These are phyloP conservation scores for Pachycephus smyrnensis DNA, from an alignment of 2,888 invertebrate species.

Conservation along the genomic window DNA sequence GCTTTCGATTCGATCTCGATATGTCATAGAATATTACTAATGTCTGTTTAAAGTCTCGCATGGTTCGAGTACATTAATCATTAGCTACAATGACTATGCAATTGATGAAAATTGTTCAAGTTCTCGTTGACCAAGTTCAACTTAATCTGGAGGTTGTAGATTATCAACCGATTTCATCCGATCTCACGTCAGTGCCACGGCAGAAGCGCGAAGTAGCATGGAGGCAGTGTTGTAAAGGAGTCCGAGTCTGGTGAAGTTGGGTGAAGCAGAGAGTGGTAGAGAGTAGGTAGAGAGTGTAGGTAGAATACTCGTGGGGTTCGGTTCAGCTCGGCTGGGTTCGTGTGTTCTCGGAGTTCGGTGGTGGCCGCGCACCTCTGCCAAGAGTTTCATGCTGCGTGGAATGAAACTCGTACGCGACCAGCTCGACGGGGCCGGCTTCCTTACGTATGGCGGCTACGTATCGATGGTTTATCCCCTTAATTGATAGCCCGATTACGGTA, in stretches of 20 bases:
- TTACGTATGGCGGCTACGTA: constrained; percentile 45
- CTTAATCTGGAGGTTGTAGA: background rate
- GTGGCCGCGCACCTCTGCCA: constrained; percentile 60
- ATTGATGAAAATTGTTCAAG: background rate
- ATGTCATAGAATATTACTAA: background rate
- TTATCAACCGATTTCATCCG: background rate
- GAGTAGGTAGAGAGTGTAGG: constrained; percentile 5
- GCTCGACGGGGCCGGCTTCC: constrained; percentile 59
- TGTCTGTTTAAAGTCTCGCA: background rate
- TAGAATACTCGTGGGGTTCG: constrained; percentile 25
- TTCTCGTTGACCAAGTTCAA: background rate
- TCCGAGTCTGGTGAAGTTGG: background rate
- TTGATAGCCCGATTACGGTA: background rate
- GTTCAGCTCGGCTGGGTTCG: constrained; percentile 44
- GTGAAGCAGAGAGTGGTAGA: constrained; percentile 29
- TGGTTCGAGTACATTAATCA: background rate
- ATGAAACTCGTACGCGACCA: constrained; percentile 63
- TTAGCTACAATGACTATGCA: background rate
- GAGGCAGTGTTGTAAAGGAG: background rate
- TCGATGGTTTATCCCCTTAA: background rate
- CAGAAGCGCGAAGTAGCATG: background rate
- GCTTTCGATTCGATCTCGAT: background rate
- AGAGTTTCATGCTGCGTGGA: constrained; percentile 62
- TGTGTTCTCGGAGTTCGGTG: constrained; percentile 46
- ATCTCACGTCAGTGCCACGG: background rate